phyloP scores from a whole-genome alignment of 2,888 invertebrate genomes.

The Encarsia formosa region DNA sequence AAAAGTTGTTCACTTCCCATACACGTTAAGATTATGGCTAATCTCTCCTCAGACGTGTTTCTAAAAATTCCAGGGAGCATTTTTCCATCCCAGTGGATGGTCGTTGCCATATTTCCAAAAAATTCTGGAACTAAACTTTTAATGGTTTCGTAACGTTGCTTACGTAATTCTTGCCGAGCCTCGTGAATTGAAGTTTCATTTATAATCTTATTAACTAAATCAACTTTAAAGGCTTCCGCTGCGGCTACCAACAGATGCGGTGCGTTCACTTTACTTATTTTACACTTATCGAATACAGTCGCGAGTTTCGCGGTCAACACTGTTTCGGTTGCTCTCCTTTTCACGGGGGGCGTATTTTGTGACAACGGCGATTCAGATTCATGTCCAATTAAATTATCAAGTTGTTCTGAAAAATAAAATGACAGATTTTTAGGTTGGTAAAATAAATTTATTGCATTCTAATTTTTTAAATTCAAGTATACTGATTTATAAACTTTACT shows the following conservation, averaged over 20 bases:
- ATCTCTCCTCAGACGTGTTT: slow-evolving; percentile 29
- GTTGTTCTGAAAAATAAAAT: no score
- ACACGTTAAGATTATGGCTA: slow-evolving; percentile 32
- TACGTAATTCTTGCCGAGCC: background rate
- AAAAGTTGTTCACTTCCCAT: slow-evolving; percentile 32
- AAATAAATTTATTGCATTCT: no score
- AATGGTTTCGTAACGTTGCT: slow-evolving; percentile 1
- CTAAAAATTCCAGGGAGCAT: slow-evolving; percentile 28
- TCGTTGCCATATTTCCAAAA: background rate
- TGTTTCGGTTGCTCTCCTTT: background rate
- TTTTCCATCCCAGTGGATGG: slow-evolving; percentile 36
- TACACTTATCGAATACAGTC: background rate
- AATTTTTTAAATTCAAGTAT: no score
- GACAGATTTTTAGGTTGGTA: no score
- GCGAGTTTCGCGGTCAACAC: background rate
- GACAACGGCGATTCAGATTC: background rate
- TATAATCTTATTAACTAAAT: background rate
- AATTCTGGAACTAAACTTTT: background rate
- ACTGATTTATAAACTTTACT: no score
- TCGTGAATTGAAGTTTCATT: background rate
- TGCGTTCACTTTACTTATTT: background rate
- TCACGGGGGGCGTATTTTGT: background rate
- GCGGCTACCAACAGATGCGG: background rate
- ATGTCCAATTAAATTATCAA: no score
- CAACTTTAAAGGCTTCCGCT: background rate